Evolutionary conservation across 2,113 vertebrate genomes (phyloP).

Genomic region (Thamnaconus septentrionalis): DNA sequence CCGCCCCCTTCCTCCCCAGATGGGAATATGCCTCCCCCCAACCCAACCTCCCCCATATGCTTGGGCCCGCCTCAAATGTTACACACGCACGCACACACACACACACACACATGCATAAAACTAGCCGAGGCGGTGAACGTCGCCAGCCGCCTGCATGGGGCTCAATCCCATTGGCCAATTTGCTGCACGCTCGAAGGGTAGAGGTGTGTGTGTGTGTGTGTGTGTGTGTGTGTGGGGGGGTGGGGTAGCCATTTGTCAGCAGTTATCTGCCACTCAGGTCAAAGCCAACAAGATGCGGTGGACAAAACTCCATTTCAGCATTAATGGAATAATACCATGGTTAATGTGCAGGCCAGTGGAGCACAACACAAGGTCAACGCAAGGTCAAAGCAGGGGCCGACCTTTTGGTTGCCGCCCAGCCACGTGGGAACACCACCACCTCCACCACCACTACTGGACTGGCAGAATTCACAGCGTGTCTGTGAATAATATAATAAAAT

Average conservation of each 20-base stretch:
- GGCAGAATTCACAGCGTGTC: too few species aligned
- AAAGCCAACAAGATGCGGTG: constrained; percentile 55
- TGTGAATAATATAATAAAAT: background rate
- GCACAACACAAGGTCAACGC: constrained; percentile 64
- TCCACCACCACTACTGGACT: constrained; percentile 5
- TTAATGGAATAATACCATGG: constrained; percentile 71
- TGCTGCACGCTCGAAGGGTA: too few species aligned
- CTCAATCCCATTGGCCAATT: constrained; percentile 18
- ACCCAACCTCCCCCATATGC: constrained; percentile 6
- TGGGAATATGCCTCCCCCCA: constrained; percentile 10
- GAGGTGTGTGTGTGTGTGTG: too few species aligned
- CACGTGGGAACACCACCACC: constrained; percentile 19
- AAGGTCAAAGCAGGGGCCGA: constrained; percentile 45
- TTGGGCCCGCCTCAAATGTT: constrained; percentile 3
- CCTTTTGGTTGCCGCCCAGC: constrained; percentile 19
- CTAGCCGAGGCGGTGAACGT: too few species aligned
- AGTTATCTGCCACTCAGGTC: constrained; percentile 50
- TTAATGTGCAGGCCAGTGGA: constrained; percentile 61
- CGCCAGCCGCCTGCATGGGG: background rate
- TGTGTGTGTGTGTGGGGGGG: too few species aligned
- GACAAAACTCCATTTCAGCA: constrained; percentile 68
- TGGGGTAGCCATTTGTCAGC: constrained; percentile 61
- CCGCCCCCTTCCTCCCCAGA: constrained; percentile 20
- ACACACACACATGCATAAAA: background rate
- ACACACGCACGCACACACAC: constrained; percentile 4